phyloP scores from a whole-genome alignment of 2,888 invertebrate species.

The Cephonodes hylas region DNA sequence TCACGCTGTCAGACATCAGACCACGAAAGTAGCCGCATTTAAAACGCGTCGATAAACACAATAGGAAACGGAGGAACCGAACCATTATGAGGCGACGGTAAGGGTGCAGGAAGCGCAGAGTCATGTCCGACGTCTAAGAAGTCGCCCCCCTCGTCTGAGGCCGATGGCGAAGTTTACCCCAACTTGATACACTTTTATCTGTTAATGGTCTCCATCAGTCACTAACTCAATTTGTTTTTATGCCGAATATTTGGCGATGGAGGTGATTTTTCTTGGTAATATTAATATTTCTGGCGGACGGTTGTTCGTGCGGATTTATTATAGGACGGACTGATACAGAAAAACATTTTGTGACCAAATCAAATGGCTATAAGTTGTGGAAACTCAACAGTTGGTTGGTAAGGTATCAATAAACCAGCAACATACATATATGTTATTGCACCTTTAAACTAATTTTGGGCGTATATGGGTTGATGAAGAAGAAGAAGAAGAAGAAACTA shows the following conservation, averaged over 20 bases:
- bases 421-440: no score
- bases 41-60: conserved; percentile 1
- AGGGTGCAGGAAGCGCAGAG: conserved; percentile 39
- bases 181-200: conserved; percentile 12
- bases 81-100: conserved; percentile 50
- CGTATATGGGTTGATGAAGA: no score
- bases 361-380: no score
- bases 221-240: conserved; percentile 9
- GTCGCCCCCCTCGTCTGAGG: background rate
- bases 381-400: no score
- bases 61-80: conserved; percentile 38
- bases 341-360: no score
- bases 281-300: no score
- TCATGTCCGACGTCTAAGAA: conserved; percentile 45
- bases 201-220: conserved; percentile 9
- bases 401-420: no score
- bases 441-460: no score
- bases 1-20: background rate
- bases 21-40: background rate
- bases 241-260: conserved; percentile 3
- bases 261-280: background rate
- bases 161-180: conserved; percentile 6
- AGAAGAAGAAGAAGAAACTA: no score
- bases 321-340: no score
- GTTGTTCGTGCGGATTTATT: no score